phyloP scores from a whole-genome alignment of 2,888 invertebrate genomes.

The Hypercompe scribonia region DNA sequence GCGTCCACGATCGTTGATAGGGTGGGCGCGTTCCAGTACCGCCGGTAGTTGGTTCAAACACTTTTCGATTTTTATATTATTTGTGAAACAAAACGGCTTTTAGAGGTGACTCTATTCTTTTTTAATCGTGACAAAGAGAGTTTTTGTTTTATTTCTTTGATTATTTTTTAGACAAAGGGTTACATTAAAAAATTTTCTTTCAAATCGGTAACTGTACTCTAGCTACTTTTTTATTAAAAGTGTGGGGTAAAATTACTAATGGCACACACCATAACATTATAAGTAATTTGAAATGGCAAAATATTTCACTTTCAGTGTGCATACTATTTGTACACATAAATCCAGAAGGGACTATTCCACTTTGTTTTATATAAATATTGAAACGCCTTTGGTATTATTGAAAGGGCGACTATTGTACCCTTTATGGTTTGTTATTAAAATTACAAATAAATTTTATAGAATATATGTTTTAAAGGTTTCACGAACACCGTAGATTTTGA shows the following conservation, averaged over 20 bases:
- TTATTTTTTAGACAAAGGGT: constrained; percentile 13
- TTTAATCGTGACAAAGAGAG: constrained; percentile 72
- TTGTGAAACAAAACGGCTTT: constrained; percentile 71
- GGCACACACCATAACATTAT: neutral
- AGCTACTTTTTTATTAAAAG: neutral
- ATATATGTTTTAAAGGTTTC: neutral
- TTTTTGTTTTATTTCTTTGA: constrained; percentile 31
- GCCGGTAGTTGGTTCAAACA: constrained; percentile 82
- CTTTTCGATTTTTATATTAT: constrained; percentile 68
- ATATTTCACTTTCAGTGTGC: neutral
- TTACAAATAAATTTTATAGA: constrained; percentile 12
- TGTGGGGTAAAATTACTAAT: too few relatives aligned
- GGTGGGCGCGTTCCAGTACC: constrained; percentile 77
- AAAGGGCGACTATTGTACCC: constrained; percentile 7
- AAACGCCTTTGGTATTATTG: constrained; percentile 8
- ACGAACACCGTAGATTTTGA: neutral
- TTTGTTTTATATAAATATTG: constrained; percentile 8
- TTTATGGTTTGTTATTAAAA: constrained; percentile 11
- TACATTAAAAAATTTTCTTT: neutral
- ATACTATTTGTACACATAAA: constrained; percentile 11
- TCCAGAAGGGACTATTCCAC: neutral
- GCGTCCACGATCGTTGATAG: constrained; percentile 84
- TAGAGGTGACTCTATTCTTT: constrained; percentile 66
- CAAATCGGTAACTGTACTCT: neutral
- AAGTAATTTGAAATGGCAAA: neutral